Evolutionary conservation across 2,888 invertebrate genomes (phyloP).

Genomic region (Suillia variegata): DNA sequence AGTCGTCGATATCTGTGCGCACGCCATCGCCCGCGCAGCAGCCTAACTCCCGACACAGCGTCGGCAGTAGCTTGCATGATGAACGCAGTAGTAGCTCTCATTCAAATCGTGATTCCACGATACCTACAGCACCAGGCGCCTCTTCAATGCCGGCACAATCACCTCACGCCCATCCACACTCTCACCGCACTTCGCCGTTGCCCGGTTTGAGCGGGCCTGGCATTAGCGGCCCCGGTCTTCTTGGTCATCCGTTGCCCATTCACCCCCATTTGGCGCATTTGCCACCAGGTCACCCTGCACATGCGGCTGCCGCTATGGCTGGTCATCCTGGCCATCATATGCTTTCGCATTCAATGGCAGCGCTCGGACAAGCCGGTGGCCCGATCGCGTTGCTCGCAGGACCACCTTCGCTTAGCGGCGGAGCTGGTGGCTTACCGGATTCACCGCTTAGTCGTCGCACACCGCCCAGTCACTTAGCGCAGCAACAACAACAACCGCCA

Average conservation of each 20-base stretch:
- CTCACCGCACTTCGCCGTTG: constrained; percentile 58
- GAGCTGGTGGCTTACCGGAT: constrained; percentile 55
- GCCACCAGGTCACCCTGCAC: constrained; percentile 54
- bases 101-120: too few relatives aligned
- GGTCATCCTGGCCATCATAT: constrained; percentile 60
- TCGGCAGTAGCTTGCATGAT: constrained; percentile 5
- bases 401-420: constrained; percentile 52
- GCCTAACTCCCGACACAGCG: constrained; percentile 43
- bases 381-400: constrained; percentile 54
- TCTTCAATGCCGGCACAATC: constrained; percentile 34
- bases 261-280: constrained; percentile 57
- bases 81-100: too few relatives aligned
- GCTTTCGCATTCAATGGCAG: constrained; percentile 55
- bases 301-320: constrained; percentile 45
- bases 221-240: constrained; percentile 50
- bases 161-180: constrained; percentile 48
- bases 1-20: constrained; percentile 46
- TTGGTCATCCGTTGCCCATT: constrained; percentile 59
- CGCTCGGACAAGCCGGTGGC: constrained; percentile 50
- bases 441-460: constrained; percentile 57
- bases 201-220: constrained; percentile 50
- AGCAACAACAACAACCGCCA: constrained; percentile 51
- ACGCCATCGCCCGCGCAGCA: constrained; percentile 59
- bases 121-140: too few relatives aligned
- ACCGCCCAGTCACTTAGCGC: constrained; percentile 55